Base-by-base conservation (phyloP, 2,113 vertebrate species). In the Aphyosemion australe region DNA sequence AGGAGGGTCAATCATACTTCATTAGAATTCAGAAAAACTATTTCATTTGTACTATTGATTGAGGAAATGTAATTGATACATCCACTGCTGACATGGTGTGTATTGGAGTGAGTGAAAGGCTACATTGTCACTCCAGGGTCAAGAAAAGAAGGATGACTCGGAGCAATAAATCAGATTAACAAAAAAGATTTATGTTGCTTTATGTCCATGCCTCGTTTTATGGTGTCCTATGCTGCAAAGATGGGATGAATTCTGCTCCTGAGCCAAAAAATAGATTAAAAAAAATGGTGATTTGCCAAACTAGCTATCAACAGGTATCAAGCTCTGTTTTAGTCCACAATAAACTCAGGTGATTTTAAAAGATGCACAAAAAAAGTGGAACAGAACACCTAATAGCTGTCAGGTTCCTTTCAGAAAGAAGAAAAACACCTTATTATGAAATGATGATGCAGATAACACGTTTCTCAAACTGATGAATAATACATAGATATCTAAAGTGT, bases 31-130 rank as follows among this genome's bases (percentile, higher is more conserved):
- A 26, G 49, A 50, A 26, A 64, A 60, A 72, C 51, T 78, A 58
- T 59, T 65, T 62, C 59, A 81, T 76, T 65, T 73, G 59, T 55
- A 66, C 39, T 67, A 72, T 75, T 73, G 77, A 83, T 57, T 71
- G 54, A 41, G 42, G 59, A 3, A 68, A 53, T 71, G 46, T 58
- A 43, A 69, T 84, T 61, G 75, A 71, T 68, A 16, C 21, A 59
- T 64, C 57, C 19, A 51, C 39, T 67, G 47, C 51, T 61, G 70
- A 73, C 63, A 78, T 72, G 54, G 15, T 56, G 34, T 41, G 32
- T 61, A 2, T 49, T 13, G 18, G 26, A 26, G 26, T 26, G 26
- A 65, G 26, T 14, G 57, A 57, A 26, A 15, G 4, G 37, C 37
- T 39, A 50, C 5, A 50, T 39, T 15, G 51, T 52, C 20, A 45